Percentiles rank a stretch among this genome's conserved stretches.
Evolutionary conservation across 1,140 invertebrate genomes (phyloP).

Genomic region (Bombus sylvicola): DNA sequence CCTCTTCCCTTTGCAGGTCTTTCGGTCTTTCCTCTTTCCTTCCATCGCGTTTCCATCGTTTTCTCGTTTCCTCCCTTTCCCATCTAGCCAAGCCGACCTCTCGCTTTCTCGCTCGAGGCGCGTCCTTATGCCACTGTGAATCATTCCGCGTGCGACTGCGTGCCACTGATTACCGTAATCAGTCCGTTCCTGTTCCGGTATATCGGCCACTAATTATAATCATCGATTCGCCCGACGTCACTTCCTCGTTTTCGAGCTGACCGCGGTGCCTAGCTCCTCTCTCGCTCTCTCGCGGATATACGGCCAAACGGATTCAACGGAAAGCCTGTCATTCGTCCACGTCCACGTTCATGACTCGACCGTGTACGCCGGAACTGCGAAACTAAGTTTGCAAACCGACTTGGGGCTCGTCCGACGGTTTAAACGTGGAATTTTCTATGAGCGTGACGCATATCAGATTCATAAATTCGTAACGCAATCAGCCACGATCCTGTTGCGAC

Average conservation of each 20-base stretch:
- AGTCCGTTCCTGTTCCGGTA: slow-evolving; percentile 69
- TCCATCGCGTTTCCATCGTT: slow-evolving; percentile 30
- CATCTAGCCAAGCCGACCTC: background rate
- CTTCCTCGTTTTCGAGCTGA: slow-evolving; percentile 60
- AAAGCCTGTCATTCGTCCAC: slow-evolving; percentile 53
- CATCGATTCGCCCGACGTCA: slow-evolving; percentile 66
- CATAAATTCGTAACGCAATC: too few relatives aligned
- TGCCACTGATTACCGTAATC: slow-evolving; percentile 71
- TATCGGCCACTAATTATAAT: slow-evolving; percentile 71
- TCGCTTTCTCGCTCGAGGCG: background rate
- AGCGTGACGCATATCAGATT: background rate
- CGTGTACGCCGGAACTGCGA: background rate
- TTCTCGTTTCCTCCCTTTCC: background rate
- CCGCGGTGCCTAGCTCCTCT: background rate
- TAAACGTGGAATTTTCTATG: background rate
- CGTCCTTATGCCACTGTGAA: slow-evolving; percentile 64
- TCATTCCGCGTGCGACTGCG: slow-evolving; percentile 70
- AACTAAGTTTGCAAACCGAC: background rate
- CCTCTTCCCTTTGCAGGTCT: slow-evolving; percentile 79
- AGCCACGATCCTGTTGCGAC: too few relatives aligned
- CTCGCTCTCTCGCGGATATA: slow-evolving; percentile 45
- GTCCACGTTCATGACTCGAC: slow-evolving; percentile 3
- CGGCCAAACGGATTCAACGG: slow-evolving; percentile 46
- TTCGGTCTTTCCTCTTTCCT: slow-evolving; percentile 33
- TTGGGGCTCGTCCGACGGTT: too few relatives aligned